phyloP scores from a whole-genome alignment of 2,113 vertebrate genomes.

The Aegotheles bennettii region DNA sequence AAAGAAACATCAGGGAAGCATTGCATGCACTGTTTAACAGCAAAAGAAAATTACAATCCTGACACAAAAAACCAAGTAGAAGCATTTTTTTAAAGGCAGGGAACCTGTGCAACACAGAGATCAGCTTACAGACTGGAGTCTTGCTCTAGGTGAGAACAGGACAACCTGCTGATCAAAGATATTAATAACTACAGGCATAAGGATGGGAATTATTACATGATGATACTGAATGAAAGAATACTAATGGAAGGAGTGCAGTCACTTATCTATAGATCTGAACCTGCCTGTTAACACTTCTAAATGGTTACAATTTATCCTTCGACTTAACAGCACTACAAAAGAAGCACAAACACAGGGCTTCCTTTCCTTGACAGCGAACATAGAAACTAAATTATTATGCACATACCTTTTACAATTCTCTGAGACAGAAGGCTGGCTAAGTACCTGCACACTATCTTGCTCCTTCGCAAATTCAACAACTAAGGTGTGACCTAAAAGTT shows the following conservation, averaged over 20 bases:
- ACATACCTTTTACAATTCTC: slow-evolving; percentile 77
- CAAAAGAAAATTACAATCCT: neutral
- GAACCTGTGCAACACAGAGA: neutral
- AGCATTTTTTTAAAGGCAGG: neutral
- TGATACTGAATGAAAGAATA: neutral
- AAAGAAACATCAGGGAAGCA: neutral
- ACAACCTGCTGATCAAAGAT: neutral
- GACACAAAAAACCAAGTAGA: neutral
- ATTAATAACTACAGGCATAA: neutral
- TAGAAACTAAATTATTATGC: neutral
- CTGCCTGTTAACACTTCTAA: neutral
- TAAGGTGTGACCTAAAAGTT: slow-evolving; percentile 85
- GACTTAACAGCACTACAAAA: neutral
- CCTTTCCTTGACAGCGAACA: neutral
- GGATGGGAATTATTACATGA: neutral
- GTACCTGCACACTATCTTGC: slow-evolving; percentile 77
- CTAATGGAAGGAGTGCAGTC: neutral
- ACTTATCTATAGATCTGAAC: neutral
- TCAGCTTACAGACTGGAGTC: neutral
- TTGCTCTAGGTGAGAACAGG: neutral
- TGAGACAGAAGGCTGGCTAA: slow-evolving; percentile 78
- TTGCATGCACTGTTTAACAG: neutral
- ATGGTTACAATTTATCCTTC: neutral
- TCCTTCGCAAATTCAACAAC: slow-evolving; percentile 91
- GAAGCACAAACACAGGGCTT: rapidly evolving